These are phyloP conservation scores for Nannospalax galili DNA, from an alignment of 2,113 vertebrate genomes.

Conservation along the genomic window DNA sequence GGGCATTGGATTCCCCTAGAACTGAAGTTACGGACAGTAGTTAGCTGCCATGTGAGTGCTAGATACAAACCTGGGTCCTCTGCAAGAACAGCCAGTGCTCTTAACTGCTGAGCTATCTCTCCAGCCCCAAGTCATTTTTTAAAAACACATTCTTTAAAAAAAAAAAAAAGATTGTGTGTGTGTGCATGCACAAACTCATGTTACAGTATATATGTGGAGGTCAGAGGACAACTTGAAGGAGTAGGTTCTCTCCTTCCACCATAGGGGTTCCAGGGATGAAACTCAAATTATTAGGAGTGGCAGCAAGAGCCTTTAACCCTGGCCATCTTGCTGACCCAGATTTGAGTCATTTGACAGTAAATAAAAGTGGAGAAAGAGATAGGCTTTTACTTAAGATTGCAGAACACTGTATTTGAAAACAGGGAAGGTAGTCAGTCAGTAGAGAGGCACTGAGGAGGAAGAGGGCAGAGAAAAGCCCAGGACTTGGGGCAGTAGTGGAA, in stretches of 20 bases:
- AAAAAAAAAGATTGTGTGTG: not conserved
- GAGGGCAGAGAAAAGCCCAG: not conserved
- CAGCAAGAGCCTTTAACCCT: not conserved
- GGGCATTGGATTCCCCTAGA: no score
- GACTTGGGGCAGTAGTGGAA: not conserved
- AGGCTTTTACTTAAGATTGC: not conserved
- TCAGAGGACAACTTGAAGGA: not conserved
- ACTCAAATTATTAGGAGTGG: not conserved
- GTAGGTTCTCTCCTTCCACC: not conserved
- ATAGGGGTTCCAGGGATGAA: not conserved
- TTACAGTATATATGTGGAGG: not conserved
- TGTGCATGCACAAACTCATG: no score
- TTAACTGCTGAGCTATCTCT: no score
- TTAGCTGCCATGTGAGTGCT: no score
- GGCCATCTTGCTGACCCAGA: not conserved
- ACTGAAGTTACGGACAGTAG: no score
- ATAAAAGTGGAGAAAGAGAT: not conserved
- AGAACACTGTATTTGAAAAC: slow-evolving; percentile 1
- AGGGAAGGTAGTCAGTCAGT: not conserved
- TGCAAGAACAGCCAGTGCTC: no score
- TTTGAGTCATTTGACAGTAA: not conserved
- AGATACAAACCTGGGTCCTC: no score
- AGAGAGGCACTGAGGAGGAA: not conserved
- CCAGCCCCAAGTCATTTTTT: not conserved
- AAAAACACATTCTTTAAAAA: not conserved